Evolutionary conservation across 1,140 invertebrate genomes (phyloP).

Genomic region (Musca domestica): DNA sequence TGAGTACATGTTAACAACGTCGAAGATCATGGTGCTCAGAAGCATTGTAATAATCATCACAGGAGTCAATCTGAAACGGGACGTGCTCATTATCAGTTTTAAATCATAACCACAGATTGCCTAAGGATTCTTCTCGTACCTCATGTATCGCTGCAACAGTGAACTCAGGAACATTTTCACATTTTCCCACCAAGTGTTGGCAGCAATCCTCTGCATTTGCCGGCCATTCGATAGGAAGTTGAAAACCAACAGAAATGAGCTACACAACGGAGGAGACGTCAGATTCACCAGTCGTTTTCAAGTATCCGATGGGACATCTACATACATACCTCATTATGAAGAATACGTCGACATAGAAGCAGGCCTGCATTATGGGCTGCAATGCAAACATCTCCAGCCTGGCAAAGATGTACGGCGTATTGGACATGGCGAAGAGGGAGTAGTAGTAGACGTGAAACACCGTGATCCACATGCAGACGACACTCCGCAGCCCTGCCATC

Average conservation of each 20-base stretch:
- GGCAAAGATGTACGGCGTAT: conserved; percentile 30
- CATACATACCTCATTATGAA: conserved; percentile 31
- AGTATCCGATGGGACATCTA: not conserved
- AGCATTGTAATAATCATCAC: conserved; percentile 31
- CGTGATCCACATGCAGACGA: conserved; percentile 32
- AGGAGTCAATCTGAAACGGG: conserved; percentile 37
- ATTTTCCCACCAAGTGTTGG: conserved; percentile 24
- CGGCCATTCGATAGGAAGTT: conserved; percentile 28
- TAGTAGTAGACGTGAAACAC: conserved; percentile 33
- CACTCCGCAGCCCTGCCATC: conserved; percentile 28
- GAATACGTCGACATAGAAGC: conserved; percentile 32
- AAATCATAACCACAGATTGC: too few relatives aligned
- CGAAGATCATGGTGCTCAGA: conserved; percentile 27
- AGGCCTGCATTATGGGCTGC: conserved; percentile 30
- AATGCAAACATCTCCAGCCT: conserved; percentile 25
- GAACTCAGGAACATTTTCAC: conserved; percentile 24
- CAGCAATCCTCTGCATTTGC: conserved; percentile 14
- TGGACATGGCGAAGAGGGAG: conserved; percentile 29
- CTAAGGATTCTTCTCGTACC: too few relatives aligned
- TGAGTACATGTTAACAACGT: conserved; percentile 30
- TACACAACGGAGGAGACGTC: not conserved
- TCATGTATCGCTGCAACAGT: conserved; percentile 28
- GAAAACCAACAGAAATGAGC: conserved; percentile 28
- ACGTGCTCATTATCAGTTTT: not conserved
- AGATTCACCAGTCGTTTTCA: too few relatives aligned